Conservation (phyloP, 2,888 invertebrate species). For the Agrochola circellaris region DNA sequence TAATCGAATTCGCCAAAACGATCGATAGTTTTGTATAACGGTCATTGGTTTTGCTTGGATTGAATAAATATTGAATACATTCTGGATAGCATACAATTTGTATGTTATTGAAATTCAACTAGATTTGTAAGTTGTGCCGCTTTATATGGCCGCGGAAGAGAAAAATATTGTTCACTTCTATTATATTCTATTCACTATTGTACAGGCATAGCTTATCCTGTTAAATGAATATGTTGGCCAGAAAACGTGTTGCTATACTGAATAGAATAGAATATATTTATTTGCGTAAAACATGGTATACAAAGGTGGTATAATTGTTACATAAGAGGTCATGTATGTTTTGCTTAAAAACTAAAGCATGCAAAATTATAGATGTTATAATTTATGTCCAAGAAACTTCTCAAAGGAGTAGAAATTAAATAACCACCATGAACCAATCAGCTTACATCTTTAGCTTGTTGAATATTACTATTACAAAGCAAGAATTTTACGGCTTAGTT, state of each 20-base stretch:
- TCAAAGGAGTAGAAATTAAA: too few relatives aligned
- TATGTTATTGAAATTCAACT: slow-evolving; percentile 1
- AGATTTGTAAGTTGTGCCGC: not conserved
- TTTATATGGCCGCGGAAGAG: not conserved
- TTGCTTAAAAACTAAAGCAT: too few relatives aligned
- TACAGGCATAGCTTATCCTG: too few relatives aligned
- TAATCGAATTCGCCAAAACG: slow-evolving; percentile 73
- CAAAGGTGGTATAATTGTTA: too few relatives aligned
- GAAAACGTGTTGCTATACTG: not conserved
- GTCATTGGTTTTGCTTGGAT: slow-evolving; percentile 23
- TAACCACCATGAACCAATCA: not conserved
- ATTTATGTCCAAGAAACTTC: too few relatives aligned
- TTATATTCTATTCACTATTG: too few relatives aligned
- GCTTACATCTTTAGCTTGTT: not conserved
- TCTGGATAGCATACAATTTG: slow-evolving; percentile 2
- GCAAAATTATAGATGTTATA: too few relatives aligned
- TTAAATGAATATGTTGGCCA: not conserved
- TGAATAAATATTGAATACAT: slow-evolving; percentile 44
- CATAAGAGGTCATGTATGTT: too few relatives aligned
- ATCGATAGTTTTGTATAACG: slow-evolving; percentile 45
- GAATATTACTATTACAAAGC: slow-evolving; percentile 2
- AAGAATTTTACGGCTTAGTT: not conserved
- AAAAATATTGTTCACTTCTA: not conserved
- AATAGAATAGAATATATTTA: too few relatives aligned
- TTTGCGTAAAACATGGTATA: too few relatives aligned